These are phyloP conservation scores for Trachymyrmex cornetzi DNA, from an alignment of 1,140 invertebrate genomes.

Conservation along the genomic window DNA sequence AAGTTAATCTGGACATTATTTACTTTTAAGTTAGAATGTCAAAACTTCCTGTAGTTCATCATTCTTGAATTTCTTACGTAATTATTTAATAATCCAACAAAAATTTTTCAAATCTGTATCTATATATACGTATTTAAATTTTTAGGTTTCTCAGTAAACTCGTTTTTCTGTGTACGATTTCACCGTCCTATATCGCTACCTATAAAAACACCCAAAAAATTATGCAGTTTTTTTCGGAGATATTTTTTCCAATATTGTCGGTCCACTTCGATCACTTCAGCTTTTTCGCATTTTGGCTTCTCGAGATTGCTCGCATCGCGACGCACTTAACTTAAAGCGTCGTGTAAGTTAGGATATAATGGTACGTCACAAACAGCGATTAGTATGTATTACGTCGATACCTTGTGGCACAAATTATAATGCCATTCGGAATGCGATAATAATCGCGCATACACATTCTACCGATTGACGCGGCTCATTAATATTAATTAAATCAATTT, in stretches of 20 bases:
- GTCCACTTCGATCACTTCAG: background rate
- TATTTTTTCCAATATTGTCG: background rate
- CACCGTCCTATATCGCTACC: too few relatives aligned
- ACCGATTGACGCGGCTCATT: conserved; percentile 56
- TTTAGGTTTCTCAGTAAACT: too few relatives aligned
- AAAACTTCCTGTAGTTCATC: too few relatives aligned
- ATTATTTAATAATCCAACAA: too few relatives aligned
- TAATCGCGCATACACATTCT: conserved; percentile 43
- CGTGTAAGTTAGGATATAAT: conserved; percentile 27
- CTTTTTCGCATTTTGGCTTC: background rate
- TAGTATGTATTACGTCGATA: conserved; percentile 61
- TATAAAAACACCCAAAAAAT: background rate
- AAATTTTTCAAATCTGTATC: too few relatives aligned
- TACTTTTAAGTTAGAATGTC: too few relatives aligned
- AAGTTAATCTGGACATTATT: too few relatives aligned
- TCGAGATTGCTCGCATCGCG: background rate
- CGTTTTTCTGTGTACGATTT: too few relatives aligned
- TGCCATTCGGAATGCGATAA: conserved; percentile 62
- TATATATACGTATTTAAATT: too few relatives aligned
- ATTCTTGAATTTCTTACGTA: too few relatives aligned
- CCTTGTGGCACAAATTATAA: conserved; percentile 42
- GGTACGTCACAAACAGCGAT: conserved; percentile 18
- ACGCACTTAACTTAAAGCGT: background rate
- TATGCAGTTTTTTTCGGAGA: background rate
- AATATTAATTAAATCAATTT: conserved; percentile 68